Evolutionary conservation across 2,888 invertebrate species (phyloP).

Genomic region (Blastobasis adustella): DNA sequence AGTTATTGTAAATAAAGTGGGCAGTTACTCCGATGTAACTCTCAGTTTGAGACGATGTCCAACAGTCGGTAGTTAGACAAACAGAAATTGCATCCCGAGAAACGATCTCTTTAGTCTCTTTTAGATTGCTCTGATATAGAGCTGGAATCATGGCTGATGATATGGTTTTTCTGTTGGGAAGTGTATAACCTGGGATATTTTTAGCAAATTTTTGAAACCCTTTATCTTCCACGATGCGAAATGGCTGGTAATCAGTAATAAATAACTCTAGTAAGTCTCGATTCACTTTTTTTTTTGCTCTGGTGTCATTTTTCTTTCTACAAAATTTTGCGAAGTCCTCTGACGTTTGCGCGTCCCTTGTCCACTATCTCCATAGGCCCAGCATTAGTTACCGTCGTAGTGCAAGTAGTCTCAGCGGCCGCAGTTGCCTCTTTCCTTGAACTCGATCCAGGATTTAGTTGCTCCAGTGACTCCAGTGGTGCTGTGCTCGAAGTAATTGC

Average conservation of each 20-base stretch:
- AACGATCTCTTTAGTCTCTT: background rate
- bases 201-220: constrained; percentile 7
- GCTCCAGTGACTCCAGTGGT: too few species aligned
- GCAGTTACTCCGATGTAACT: constrained; percentile 7
- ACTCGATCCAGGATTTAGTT: background rate
- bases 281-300: background rate
- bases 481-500: background rate
- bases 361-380: background rate
- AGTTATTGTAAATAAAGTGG: background rate
- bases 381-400: background rate
- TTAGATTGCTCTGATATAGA: background rate
- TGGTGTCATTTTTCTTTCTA: too few species aligned
- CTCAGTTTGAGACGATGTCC: constrained; percentile 13
- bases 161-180: constrained; percentile 10
- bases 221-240: constrained; percentile 9
- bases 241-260: constrained; percentile 9
- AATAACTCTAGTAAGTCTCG: constrained; percentile 6
- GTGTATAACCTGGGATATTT: constrained; percentile 11
- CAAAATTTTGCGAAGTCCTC: background rate
- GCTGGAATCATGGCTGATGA: background rate
- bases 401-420: background rate
- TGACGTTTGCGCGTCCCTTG: background rate
- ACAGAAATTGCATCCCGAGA: constrained; percentile 5
- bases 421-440: background rate
- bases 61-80: constrained; percentile 15